Base-by-base conservation (phyloP, 2,888 invertebrate genomes). In the Nemotelus pantherinus region DNA sequence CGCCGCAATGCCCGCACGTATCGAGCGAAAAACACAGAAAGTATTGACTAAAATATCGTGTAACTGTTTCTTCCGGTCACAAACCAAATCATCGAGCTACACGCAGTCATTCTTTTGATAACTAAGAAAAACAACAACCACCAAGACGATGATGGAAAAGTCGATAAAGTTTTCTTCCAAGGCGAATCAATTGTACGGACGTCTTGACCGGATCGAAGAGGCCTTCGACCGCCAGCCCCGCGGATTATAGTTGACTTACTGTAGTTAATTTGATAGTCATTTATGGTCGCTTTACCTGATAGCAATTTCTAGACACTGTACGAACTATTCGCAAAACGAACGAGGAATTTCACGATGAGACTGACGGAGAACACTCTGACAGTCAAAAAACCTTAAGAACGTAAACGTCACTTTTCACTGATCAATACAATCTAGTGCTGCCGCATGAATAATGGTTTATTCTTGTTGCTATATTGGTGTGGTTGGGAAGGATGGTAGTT, bases 331-430 rank as follows among this genome's bases (percentile, higher is more conserved):
- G 77, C 77, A 77, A 78, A 68, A 77, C 80, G 77, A 80, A 72
- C 77, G 76, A 76, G 25, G 39, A 53, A 55, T 65, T 76, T 63
- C 55, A 25, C 44, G 41, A 50, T 25, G 55, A 76, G 65, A 58
- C 67, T 55, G 10, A 65, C 65, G 45, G 48, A 76, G 65, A 65
- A 67, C 67, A 58, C 41, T 67, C 67, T 76, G 76, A 76, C 76
- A 76, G 57, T 39, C 57, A 55, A 58, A 76, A 77, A 77, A 77
- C 77, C 53, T 77, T 65, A 65, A 74, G 64, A 72, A 48, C 67
- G 58, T 67, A 81, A 81, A 82, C 79, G 82, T 81, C 82, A 82
- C 80, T 81, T 82, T 82, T 80, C 80, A 10, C 67, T 81, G 81
- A 81, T 81, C 81, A 81, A 81, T 81, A 81, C 79, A 81, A 81